A percentile compares a stretch with the other conserved stretches of the same genome.
Evolutionary conservation across 2,888 invertebrate species (phyloP).

Genomic region (Dynastes tityus): DNA sequence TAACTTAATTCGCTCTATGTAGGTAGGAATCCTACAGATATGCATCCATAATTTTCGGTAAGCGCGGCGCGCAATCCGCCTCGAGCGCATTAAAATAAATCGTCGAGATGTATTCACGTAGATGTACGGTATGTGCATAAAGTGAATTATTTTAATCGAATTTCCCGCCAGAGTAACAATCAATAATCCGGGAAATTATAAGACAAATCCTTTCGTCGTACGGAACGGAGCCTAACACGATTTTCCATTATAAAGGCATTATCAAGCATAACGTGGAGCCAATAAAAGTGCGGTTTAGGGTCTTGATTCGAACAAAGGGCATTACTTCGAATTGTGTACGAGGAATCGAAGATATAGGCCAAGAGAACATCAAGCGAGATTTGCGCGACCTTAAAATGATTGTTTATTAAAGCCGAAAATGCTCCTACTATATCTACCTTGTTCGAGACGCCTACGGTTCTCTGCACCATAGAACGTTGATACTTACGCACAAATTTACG

Average conservation of each 20-base stretch:
- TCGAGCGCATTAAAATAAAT: constrained; percentile 16
- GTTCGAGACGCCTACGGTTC: not conserved
- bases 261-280: constrained; percentile 63
- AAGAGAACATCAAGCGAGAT: constrained; percentile 32
- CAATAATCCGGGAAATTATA: constrained; percentile 38
- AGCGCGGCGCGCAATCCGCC: constrained; percentile 20
- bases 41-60: constrained; percentile 27
- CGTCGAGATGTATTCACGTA: not conserved
- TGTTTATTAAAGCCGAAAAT: constrained; percentile 29
- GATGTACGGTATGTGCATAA: constrained; percentile 16
- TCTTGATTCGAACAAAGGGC: constrained; percentile 38
- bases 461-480: not conserved
- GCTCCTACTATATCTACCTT: not conserved
- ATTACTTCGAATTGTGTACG: constrained; percentile 30
- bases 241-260: constrained; percentile 64
- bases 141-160: constrained; percentile 37
- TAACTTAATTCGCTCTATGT: constrained; percentile 20
- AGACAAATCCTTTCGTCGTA: constrained; percentile 30
- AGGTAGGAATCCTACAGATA: constrained; percentile 16
- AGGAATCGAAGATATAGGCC: constrained; percentile 20
- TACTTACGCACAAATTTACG: not conserved
- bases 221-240: constrained; percentile 57
- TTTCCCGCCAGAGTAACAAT: constrained; percentile 14
- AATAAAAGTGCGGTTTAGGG: constrained; percentile 62
- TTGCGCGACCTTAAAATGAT: constrained; percentile 16